These are phyloP conservation scores for Synanthedon formicaeformis DNA, from an alignment of 2,888 invertebrate species.

Conservation along the genomic window DNA sequence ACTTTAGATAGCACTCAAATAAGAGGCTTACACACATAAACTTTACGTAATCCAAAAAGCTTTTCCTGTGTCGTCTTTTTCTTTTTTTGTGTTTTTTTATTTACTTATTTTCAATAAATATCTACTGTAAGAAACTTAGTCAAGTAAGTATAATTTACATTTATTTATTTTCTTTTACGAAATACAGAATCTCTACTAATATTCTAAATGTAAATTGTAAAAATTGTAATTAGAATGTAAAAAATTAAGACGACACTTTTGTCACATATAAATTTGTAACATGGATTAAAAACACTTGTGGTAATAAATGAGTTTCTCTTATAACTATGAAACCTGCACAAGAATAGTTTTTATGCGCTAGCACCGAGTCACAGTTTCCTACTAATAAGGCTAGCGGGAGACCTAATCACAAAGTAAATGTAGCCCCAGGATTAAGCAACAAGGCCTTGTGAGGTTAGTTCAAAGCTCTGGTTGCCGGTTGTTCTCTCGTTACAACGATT, in stretches of 20 bases:
- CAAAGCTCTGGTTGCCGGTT: background rate
- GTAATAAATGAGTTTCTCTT: background rate
- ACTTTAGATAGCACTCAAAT: background rate
- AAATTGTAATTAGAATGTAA: no score
- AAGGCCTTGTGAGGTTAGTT: background rate
- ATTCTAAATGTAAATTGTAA: no score
- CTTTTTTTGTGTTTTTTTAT: no score
- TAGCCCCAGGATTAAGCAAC: background rate
- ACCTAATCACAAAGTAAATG: slow-evolving; percentile 3
- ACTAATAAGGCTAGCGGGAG: slow-evolving; percentile 1
- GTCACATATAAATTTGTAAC: no score
- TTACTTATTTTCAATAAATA: no score
- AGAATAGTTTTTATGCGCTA: background rate
- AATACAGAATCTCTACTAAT: no score
- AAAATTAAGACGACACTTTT: no score
- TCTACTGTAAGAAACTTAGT: no score
- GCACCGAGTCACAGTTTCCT: background rate
- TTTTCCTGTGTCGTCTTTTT: background rate
- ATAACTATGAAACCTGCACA: background rate
- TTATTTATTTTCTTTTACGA: no score
- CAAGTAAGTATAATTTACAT: no score
- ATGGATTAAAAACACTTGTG: no score
- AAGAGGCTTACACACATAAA: background rate
- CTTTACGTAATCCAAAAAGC: background rate
- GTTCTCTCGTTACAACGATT: no score